Conservation (phyloP, 2,888 invertebrate species). For the Leucoma salicis region DNA sequence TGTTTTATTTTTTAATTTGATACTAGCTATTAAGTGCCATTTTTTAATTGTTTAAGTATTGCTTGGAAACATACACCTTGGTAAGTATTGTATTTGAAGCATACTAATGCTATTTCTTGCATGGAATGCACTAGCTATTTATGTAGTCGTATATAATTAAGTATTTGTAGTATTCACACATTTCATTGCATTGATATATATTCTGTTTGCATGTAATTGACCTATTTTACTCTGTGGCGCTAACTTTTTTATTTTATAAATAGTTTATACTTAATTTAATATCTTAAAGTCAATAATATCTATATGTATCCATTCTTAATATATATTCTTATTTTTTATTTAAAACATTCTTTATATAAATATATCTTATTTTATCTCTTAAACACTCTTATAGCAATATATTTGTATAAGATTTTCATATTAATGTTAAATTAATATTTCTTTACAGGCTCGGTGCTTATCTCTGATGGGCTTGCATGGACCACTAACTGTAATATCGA, state of each 20-base stretch:
- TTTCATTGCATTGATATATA: neutral
- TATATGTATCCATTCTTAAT: neutral
- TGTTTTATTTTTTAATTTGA: neutral
- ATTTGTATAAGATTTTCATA: conserved; percentile 36
- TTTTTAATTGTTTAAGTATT: neutral
- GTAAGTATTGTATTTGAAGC: neutral
- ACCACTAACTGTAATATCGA: conserved; percentile 48
- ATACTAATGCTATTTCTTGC: neutral
- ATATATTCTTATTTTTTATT: neutral
- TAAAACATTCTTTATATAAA: neutral
- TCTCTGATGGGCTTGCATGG: conserved; percentile 75
- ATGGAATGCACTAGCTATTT: neutral
- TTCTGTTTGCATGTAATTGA: neutral
- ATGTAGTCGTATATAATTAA: neutral
- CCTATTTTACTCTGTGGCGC: too few relatives aligned
- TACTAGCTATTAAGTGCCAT: neutral
- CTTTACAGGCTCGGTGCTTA: conserved; percentile 78
- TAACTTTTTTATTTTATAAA: neutral
- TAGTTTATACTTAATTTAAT: neutral
- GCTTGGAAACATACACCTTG: neutral
- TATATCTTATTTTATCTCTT: neutral
- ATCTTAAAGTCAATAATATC: neutral
- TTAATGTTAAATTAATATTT: conserved; percentile 42
- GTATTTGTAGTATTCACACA: neutral
- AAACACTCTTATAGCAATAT: conserved; percentile 3